phyloP scores from a whole-genome alignment of 2,113 vertebrate species.

The Excalfactoria chinensis region DNA sequence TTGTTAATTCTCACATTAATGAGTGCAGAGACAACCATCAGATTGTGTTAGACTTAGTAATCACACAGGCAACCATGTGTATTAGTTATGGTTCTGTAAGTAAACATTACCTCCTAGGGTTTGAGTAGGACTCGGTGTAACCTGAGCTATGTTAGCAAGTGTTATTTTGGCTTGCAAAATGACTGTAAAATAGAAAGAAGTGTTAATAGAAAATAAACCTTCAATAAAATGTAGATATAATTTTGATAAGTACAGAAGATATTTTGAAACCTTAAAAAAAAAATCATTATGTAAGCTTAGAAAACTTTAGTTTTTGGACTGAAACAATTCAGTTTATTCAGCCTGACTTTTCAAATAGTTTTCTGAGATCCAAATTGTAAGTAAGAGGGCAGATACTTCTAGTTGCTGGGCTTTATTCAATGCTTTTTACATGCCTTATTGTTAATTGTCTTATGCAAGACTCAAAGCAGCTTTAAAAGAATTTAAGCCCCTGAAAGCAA shows the following conservation, averaged over 20 bases:
- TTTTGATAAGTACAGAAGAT: background rate
- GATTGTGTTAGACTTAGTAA: background rate
- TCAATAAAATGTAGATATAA: background rate
- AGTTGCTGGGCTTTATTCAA: background rate
- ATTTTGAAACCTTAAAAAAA: background rate
- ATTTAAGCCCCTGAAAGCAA: conserved; percentile 41
- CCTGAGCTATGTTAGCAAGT: background rate
- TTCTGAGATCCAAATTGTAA: background rate
- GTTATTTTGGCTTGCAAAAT: background rate
- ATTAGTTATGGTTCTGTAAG: background rate
- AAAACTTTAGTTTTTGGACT: background rate
- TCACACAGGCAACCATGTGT: background rate
- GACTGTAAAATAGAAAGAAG: background rate
- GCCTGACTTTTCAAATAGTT: background rate
- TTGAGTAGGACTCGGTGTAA: background rate
- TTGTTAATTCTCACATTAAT: background rate
- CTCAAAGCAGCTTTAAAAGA: conserved; percentile 11
- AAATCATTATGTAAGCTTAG: too few relatives aligned
- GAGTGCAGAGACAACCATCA: background rate
- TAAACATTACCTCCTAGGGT: background rate
- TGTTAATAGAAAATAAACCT: accelerated
- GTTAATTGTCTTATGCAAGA: background rate
- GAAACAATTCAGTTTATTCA: background rate
- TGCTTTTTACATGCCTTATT: conserved; percentile 5
- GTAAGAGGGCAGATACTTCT: background rate